These are phyloP conservation scores for Hippocampus abdominalis DNA, from an alignment of 2,113 vertebrate genomes.

Conservation along the genomic window DNA sequence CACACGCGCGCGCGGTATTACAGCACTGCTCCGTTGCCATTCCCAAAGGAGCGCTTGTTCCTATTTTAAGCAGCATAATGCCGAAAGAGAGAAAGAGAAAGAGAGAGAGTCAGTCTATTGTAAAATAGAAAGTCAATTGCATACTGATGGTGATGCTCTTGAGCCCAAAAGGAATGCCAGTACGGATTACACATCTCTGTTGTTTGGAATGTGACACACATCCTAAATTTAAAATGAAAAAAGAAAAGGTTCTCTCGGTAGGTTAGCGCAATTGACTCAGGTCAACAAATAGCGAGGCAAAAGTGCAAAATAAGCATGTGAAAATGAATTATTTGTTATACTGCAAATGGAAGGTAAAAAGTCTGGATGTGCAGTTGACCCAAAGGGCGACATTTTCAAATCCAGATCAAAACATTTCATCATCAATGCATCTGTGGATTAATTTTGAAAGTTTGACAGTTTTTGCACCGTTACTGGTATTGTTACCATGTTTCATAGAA, in stretches of 20 bases:
- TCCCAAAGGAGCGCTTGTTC: not conserved
- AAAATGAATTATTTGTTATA: too few relatives aligned
- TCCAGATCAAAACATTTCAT: not conserved
- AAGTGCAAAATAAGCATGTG: not conserved
- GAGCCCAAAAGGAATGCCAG: not conserved
- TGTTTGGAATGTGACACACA: not conserved
- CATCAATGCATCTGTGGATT: not conserved
- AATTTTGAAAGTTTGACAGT: not conserved
- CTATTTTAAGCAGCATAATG: slow-evolving; percentile 1
- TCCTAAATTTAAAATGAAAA: not conserved
- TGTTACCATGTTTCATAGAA: not conserved
- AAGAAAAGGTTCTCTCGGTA: not conserved
- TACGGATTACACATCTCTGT: not conserved
- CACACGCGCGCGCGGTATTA: not conserved
- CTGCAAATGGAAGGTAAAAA: not conserved
- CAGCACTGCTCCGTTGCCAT: not conserved
- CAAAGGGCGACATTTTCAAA: not conserved
- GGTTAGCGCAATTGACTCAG: not conserved
- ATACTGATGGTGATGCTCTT: not conserved
- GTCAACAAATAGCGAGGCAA: not conserved
- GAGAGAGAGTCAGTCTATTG: not conserved
- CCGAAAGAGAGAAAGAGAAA: not conserved
- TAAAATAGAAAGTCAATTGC: not conserved
- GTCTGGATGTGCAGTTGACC: not conserved
- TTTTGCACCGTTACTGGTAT: not conserved